Conservation (phyloP, 1,140 invertebrate species). For the Propsilocerus akamusi region DNA sequence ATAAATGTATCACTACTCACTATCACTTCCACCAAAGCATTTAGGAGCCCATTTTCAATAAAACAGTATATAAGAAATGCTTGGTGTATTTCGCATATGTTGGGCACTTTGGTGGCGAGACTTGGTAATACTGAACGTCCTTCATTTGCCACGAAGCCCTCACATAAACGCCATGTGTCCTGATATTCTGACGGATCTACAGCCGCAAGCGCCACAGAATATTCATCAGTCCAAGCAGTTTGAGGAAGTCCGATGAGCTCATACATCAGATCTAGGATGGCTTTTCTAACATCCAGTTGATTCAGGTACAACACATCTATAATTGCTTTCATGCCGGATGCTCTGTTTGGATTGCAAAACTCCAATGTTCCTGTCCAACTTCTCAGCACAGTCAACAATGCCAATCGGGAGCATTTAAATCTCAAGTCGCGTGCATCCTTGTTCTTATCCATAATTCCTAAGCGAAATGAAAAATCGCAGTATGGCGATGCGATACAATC, state of each 20-base stretch:
- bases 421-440: slow-evolving; percentile 63
- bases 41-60: slow-evolving; percentile 65
- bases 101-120: slow-evolving; percentile 61
- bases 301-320: slow-evolving; percentile 75
- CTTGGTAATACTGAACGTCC: slow-evolving; percentile 65
- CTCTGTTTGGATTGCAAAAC: slow-evolving; percentile 58
- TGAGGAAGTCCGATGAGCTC: slow-evolving; percentile 69
- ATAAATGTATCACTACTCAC: slow-evolving; percentile 73
- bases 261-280: slow-evolving; percentile 77
- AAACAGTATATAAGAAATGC: slow-evolving; percentile 77
- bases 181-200: slow-evolving; percentile 64
- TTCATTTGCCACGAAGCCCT: slow-evolving; percentile 85
- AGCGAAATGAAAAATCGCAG: slow-evolving; percentile 71
- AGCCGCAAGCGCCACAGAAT: slow-evolving; percentile 65
- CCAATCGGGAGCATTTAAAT: slow-evolving; percentile 65
- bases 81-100: slow-evolving; percentile 78
- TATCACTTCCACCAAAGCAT: slow-evolving; percentile 81
- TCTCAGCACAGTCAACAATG: slow-evolving; percentile 64
- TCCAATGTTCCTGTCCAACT: slow-evolving; percentile 80
- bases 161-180: slow-evolving; percentile 70
- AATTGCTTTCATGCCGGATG: slow-evolving; percentile 58
- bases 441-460: slow-evolving; percentile 34
- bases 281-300: slow-evolving; percentile 73
- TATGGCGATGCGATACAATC: slow-evolving; percentile 75
- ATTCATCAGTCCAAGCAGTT: slow-evolving; percentile 82